Evolutionary conservation across 2,797 vertebrate species (phyloP), one percentile per base, ranked within the genome.

Genomic region (Neosilurus mollespiculum): DNA sequence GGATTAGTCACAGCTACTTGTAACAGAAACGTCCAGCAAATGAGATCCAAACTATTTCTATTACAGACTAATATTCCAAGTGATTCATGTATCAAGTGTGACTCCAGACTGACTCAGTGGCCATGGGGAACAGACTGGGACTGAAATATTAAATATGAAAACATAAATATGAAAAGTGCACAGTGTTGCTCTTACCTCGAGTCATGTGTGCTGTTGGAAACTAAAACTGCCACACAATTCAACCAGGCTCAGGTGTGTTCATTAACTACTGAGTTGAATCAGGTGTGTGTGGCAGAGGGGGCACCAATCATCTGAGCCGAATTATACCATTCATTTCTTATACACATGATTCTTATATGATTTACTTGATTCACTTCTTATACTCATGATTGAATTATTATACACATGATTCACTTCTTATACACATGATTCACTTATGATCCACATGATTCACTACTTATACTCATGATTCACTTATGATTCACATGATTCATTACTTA

Each of bases 1-100:
- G 43, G 61, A 78, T 78, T 78, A 78, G 76, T 78, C 76, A 78
- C n/a, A 4, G 76, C 76, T 64, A 51, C 59, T 51, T 64, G 76
- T 16, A 16, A 37, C 37, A 26, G 76, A 51, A 78, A 26, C 6
- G 2, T 64, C 24, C 34, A 78, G 76, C n/a, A n/a, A 78, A 78
- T 64, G 59, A n/a, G n/a, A 64, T 78, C n/a, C 18, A 51, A 78
- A 78, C 49, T 62, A 78, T 51, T 64, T 64, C 20, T 24, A 78
- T 78, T 78, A 18, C 37, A 20, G 59, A 15, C 73, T 6, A 59
- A 58, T 59, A 34, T 58, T 24, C 7, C 16, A 22, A 78, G 76
- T 62, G 76, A 49, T 3, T n/a, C n/a, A n/a, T n/a, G 16, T n/a
- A 78, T 78, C 22, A 3, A 24, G 34, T 49, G 26, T 26, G 72